A percentile compares a stretch with the other conserved stretches of the same genome.
These are phyloP conservation scores for Gryllus longicercus DNA, from an alignment of 2,888 invertebrate species.

Conservation along the genomic window DNA sequence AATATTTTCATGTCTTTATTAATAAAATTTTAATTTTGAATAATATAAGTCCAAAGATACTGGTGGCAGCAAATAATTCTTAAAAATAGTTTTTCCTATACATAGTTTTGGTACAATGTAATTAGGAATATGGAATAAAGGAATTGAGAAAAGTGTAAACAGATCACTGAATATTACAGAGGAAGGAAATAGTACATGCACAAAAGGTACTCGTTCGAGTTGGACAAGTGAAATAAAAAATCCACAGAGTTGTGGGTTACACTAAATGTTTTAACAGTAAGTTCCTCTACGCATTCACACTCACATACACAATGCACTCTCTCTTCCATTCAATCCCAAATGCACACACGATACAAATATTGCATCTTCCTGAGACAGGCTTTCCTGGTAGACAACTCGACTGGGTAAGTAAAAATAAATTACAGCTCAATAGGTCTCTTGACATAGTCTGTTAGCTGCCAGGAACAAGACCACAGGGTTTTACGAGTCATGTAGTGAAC, in stretches of 20 bases:
- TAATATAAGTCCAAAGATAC: constrained; percentile 28
- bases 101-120: constrained; percentile 10
- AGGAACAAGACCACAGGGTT: neutral
- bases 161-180: constrained; percentile 20
- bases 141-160: constrained; percentile 18
- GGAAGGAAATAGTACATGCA: constrained; percentile 5
- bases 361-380: constrained; percentile 28
- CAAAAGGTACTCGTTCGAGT: neutral
- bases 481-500: no score
- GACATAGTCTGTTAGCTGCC: constrained; percentile 17
- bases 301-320: neutral
- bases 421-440: constrained; percentile 24
- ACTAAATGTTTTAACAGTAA: neutral
- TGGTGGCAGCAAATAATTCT: constrained; percentile 11
- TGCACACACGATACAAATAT: constrained; percentile 20
- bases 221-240: neutral
- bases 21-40: constrained; percentile 30
- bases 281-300: neutral
- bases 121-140: constrained; percentile 17
- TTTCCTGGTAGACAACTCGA: constrained; percentile 8
- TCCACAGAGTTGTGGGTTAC: neutral
- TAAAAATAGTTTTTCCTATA: neutral
- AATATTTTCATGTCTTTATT: constrained; percentile 33
- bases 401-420: constrained; percentile 29
- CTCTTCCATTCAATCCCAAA: neutral